Evolutionary conservation across 2,113 vertebrate genomes (phyloP).

Genomic region (Garra rufa): DNA sequence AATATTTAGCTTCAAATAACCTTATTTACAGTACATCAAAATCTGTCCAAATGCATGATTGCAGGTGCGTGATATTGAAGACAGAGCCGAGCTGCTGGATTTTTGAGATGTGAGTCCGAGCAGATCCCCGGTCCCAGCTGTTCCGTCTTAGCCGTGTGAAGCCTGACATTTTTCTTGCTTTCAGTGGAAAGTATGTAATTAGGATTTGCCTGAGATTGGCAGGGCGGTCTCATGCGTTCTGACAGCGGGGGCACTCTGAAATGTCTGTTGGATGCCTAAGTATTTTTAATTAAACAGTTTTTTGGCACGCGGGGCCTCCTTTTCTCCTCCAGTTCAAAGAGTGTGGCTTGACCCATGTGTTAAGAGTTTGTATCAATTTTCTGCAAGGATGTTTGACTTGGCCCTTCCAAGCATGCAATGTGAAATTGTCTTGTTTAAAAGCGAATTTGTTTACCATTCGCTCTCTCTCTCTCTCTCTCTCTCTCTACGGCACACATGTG

Average conservation of each 20-base stretch:
- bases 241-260: conserved; percentile 68
- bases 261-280: conserved; percentile 71
- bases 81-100: neutral
- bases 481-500: conserved; percentile 42
- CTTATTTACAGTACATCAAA: neutral
- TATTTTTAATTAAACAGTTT: conserved; percentile 80
- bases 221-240: conserved; percentile 71
- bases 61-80: neutral
- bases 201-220: conserved; percentile 71
- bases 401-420: conserved; percentile 67
- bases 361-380: conserved; percentile 81
- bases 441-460: conserved; percentile 79
- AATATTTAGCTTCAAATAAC: neutral
- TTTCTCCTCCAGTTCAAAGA: conserved; percentile 74
- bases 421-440: conserved; percentile 83
- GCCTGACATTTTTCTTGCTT: conserved; percentile 53
- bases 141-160: conserved; percentile 53
- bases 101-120: conserved; percentile 41
- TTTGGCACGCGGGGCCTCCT: conserved; percentile 61
- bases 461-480: conserved; percentile 56
- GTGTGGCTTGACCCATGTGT: conserved; percentile 77
- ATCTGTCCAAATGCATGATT: neutral
- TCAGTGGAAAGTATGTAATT: conserved; percentile 69
- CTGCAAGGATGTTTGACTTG: conserved; percentile 79
- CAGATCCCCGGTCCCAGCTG: conserved; percentile 58